Conservation (phyloP, 2,888 invertebrate genomes). For the Digitonthophagus gazella region DNA sequence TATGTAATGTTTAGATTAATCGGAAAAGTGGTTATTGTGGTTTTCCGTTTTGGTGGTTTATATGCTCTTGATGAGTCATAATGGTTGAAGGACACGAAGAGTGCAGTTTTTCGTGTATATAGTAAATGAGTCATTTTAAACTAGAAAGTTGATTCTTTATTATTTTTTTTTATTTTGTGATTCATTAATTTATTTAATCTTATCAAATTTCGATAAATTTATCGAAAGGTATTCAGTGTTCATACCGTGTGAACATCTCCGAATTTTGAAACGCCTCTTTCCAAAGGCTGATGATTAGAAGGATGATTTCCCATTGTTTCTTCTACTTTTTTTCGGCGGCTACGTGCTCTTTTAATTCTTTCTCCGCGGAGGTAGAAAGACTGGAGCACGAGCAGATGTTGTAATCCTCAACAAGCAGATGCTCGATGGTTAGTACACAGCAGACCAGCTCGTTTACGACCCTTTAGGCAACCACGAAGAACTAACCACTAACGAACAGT, state of each 20-base stretch:
- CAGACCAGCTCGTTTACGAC: conserved; percentile 19
- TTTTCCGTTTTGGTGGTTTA: neutral
- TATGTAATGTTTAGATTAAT: too few species aligned
- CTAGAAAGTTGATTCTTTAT: neutral
- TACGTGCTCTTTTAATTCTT: neutral
- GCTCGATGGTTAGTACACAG: conserved; percentile 36
- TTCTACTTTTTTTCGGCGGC: neutral
- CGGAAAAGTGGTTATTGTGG: neutral
- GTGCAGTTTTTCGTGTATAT: neutral
- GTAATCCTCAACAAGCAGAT: conserved; percentile 40
- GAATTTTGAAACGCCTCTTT: conserved; percentile 58
- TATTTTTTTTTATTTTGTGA: neutral
- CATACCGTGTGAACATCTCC: conserved; percentile 51
- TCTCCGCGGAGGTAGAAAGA: conserved; percentile 6
- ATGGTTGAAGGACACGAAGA: neutral
- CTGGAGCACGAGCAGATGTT: conserved; percentile 40
- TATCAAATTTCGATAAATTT: neutral
- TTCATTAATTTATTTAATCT: neutral
- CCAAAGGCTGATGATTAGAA: conserved; percentile 80
- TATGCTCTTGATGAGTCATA: neutral
- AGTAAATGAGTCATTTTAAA: neutral
- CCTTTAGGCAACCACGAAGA: neutral
- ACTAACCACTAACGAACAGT: neutral
- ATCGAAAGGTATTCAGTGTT: conserved; percentile 24
- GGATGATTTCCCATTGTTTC: conserved; percentile 75